Conservation (phyloP, 2,113 vertebrate genomes). For the Apodemus sylvaticus region DNA sequence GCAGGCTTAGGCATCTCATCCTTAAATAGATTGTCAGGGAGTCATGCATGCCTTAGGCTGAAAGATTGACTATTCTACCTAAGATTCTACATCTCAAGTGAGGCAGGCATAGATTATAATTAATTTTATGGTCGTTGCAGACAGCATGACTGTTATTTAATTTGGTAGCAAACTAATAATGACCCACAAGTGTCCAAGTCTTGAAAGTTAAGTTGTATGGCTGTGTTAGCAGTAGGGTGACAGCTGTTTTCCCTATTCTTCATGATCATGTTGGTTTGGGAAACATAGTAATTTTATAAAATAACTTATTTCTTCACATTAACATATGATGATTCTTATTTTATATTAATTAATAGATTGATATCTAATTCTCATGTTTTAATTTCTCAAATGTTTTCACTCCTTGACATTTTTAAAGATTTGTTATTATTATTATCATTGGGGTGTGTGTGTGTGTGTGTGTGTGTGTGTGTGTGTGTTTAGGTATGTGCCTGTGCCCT, state of each 20-base stretch:
- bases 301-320: background rate
- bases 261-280: background rate
- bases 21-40: background rate
- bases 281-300: constrained; percentile 30
- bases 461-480: background rate
- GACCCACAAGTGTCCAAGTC: background rate
- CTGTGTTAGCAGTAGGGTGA: background rate
- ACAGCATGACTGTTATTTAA: background rate
- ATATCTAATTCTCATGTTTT: background rate
- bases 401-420: background rate
- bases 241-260: background rate
- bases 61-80: background rate
- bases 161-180: constrained; percentile 15
- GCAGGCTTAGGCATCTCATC: background rate
- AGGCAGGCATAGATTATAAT: background rate
- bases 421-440: background rate
- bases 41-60: background rate
- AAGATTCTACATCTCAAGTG: background rate
- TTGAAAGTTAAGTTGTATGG: constrained; percentile 4
- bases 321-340: background rate
- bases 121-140: background rate
- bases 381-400: constrained; percentile 26
- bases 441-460: background rate
- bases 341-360: background rate
- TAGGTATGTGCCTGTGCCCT: background rate